Conservation (phyloP, 1,140 invertebrate genomes). For the Macrotrachela quadricornifera region DNA sequence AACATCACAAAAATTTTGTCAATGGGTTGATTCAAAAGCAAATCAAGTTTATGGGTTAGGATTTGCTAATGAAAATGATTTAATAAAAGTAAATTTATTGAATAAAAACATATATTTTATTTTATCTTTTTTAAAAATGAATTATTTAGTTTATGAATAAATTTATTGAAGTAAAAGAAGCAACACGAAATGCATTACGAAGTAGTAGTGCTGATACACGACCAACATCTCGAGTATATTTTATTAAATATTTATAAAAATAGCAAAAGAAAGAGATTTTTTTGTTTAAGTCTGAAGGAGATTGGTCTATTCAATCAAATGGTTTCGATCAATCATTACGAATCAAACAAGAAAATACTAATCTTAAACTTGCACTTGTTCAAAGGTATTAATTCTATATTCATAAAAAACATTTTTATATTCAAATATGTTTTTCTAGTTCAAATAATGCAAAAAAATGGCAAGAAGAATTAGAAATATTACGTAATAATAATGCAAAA, state of each 20-base stretch:
- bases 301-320: too few species aligned
- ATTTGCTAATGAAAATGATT: constrained; percentile 74
- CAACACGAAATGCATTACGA: constrained; percentile 34
- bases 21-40: constrained; percentile 87
- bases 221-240: too few species aligned
- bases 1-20: constrained; percentile 94
- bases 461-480: constrained; percentile 80
- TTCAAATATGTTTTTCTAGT: too few species aligned
- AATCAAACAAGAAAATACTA: too few species aligned
- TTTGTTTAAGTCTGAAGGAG: too few species aligned
- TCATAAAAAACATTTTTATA: too few species aligned
- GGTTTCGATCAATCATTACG: too few species aligned
- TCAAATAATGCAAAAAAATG: constrained; percentile 41
- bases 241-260: too few species aligned
- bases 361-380: too few species aligned
- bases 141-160: constrained; percentile 75
- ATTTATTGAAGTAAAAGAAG: constrained; percentile 91
- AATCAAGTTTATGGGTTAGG: constrained; percentile 93
- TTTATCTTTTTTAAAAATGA: neutral
- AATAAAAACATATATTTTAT: neutral
- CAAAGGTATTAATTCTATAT: too few species aligned
- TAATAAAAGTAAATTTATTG: constrained; percentile 50
- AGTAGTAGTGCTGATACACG: too few species aligned
- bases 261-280: too few species aligned
- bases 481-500: constrained; percentile 83